phyloP scores from a whole-genome alignment of 2,888 invertebrate genomes.

The Agrochola lota region DNA sequence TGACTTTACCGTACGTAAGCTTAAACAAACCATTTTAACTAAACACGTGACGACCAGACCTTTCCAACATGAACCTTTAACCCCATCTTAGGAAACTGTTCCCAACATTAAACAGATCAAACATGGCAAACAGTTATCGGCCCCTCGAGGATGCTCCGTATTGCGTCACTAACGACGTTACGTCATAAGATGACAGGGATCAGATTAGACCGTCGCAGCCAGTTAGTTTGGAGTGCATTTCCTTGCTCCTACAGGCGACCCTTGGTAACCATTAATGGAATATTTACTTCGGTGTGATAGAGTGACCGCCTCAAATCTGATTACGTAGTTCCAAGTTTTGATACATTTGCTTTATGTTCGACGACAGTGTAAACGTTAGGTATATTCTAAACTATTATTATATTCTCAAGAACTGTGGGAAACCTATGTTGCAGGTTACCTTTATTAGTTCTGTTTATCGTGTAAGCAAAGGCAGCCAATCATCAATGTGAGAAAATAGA shows the following conservation, averaged over 20 bases:
- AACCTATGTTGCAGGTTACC: background rate
- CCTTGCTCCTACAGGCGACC: conserved; percentile 69
- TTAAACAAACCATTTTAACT: conserved; percentile 34
- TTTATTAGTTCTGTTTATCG: background rate
- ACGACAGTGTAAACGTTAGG: conserved; percentile 3
- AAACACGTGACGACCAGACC: conserved; percentile 42
- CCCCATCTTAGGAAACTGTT: conserved; percentile 54
- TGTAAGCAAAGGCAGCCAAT: background rate
- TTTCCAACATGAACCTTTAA: conserved; percentile 49
- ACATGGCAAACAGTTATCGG: conserved; percentile 69
- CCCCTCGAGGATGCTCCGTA: conserved; percentile 65
- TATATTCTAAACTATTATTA: conserved; percentile 15
- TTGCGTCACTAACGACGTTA: conserved; percentile 70
- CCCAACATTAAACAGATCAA: conserved; percentile 65
- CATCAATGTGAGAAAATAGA: background rate
- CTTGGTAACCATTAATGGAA: conserved; percentile 70
- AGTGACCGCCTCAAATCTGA: conserved; percentile 51
- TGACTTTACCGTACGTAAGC: background rate
- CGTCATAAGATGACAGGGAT: conserved; percentile 71
- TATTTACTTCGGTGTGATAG: conserved; percentile 71
- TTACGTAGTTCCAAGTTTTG: conserved; percentile 36
- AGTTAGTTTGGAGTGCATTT: conserved; percentile 77
- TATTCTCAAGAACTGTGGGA: conserved; percentile 1
- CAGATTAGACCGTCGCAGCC: conserved; percentile 69
- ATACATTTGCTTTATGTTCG: conserved; percentile 36